A percentile compares a stretch with the other conserved stretches of the same genome.
phyloP scores from a whole-genome alignment of 2,888 invertebrate genomes.

The Panorpa germanica region DNA sequence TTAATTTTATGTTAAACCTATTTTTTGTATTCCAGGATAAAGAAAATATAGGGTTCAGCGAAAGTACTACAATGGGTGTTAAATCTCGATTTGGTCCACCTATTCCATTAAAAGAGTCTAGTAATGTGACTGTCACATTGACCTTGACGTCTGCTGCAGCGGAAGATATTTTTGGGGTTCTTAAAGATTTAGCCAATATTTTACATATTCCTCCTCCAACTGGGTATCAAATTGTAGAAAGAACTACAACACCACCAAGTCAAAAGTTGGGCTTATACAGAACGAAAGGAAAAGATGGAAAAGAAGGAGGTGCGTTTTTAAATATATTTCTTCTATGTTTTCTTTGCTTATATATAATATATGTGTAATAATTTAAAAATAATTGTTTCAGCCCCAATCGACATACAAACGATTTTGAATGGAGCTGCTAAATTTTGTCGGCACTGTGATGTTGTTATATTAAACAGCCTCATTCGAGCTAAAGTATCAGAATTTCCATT shows the following conservation, averaged over 20 bases:
- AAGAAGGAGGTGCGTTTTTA: constrained; percentile 66
- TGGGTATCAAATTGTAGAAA: constrained; percentile 73
- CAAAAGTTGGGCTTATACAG: constrained; percentile 65
- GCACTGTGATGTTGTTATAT: constrained; percentile 82
- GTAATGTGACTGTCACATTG: constrained; percentile 83
- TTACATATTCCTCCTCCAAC: constrained; percentile 80
- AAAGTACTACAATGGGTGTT: constrained; percentile 19
- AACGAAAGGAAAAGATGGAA: constrained; percentile 66
- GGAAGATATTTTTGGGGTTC: constrained; percentile 83
- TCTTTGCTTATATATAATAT: constrained; percentile 2
- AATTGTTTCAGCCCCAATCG: constrained; percentile 54
- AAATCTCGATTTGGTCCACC: constrained; percentile 23
- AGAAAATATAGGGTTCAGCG: constrained; percentile 32
- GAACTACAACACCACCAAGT: constrained; percentile 57
- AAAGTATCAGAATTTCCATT: constrained; percentile 62
- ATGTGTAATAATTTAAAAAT: constrained; percentile 3
- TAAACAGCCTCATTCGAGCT: constrained; percentile 62
- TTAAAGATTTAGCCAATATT: constrained; percentile 81
- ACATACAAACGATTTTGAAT: constrained; percentile 79
- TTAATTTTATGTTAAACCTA: too few species aligned
- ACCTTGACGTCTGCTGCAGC: constrained; percentile 84
- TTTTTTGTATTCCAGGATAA: constrained; percentile 25
- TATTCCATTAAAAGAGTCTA: constrained; percentile 38
- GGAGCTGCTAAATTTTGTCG: constrained; percentile 81
- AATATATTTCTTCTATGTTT: constrained; percentile 14